These are phyloP conservation scores for Nyctalus aviator DNA, from an alignment of 2,797 vertebrate genomes.

Conservation along the genomic window DNA sequence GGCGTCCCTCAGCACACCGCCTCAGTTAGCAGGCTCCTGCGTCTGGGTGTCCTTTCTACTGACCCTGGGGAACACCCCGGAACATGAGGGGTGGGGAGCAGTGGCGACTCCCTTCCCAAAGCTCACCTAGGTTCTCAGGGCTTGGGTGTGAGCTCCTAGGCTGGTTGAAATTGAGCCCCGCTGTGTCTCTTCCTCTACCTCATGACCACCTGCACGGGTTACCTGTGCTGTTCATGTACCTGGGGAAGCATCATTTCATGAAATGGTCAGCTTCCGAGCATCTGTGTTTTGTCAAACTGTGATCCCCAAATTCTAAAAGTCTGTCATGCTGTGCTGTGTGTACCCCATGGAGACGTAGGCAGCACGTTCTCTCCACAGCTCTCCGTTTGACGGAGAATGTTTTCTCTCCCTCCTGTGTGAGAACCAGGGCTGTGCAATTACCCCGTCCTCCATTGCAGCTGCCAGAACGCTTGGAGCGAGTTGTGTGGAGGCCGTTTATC, in stretches of 20 bases:
- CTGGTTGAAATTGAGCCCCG: accelerated
- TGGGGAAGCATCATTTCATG: background rate
- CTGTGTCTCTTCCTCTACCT: accelerated
- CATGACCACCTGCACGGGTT: accelerated
- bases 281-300: background rate
- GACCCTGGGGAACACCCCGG: background rate
- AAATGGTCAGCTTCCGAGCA: accelerated
- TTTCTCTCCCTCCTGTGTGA: background rate
- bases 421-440: accelerated
- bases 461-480: background rate
- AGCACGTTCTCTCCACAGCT: accelerated
- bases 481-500: accelerated
- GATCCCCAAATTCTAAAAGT: background rate
- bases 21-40: accelerated
- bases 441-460: accelerated
- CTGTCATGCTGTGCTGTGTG: accelerated
- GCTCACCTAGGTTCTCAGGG: no score
- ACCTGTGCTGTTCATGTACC: accelerated
- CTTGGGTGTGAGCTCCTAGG: accelerated
- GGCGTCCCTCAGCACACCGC: accelerated
- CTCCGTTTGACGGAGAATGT: accelerated
- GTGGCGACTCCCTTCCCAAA: accelerated
- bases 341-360: accelerated
- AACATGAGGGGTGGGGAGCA: background rate
- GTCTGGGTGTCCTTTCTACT: accelerated